These are phyloP conservation scores for Tiliacea aurago DNA, from an alignment of 2,888 invertebrate genomes.

Conservation along the genomic window DNA sequence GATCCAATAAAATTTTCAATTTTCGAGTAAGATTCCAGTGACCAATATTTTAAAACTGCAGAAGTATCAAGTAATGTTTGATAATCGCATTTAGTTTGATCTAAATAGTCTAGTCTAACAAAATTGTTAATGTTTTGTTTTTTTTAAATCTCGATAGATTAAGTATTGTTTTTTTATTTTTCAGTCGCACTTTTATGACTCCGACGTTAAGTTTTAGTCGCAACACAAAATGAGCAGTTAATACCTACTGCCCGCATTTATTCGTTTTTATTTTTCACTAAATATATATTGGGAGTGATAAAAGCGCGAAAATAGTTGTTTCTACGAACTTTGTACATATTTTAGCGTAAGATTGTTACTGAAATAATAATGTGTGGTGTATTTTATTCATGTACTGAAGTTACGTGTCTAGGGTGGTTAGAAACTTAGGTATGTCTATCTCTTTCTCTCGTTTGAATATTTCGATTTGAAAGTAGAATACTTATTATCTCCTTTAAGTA, in stretches of 20 bases:
- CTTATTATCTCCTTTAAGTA: constrained; percentile 62
- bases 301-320: constrained; percentile 70
- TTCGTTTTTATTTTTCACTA: constrained; percentile 1
- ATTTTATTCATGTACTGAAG: constrained; percentile 78
- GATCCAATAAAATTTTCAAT: constrained; percentile 4
- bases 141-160: constrained; percentile 61
- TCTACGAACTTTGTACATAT: constrained; percentile 75
- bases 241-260: constrained; percentile 4
- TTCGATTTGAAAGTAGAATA: constrained; percentile 75
- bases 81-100: constrained; percentile 62
- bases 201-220: constrained; percentile 33
- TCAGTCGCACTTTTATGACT: constrained; percentile 62
- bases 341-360: constrained; percentile 80
- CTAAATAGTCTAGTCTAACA: constrained; percentile 63
- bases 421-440: constrained; percentile 72
- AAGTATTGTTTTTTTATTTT: constrained; percentile 53
- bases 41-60: constrained; percentile 48
- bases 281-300: constrained; percentile 53
- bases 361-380: constrained; percentile 77
- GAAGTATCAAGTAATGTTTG: constrained; percentile 54
- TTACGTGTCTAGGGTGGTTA: constrained; percentile 71
- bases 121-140: constrained; percentile 61
- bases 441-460: constrained; percentile 79
- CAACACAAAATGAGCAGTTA: constrained; percentile 1
- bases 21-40: constrained; percentile 47